phyloP scores from a whole-genome alignment of 2,113 vertebrate species.

The Accipiter virgatus region DNA sequence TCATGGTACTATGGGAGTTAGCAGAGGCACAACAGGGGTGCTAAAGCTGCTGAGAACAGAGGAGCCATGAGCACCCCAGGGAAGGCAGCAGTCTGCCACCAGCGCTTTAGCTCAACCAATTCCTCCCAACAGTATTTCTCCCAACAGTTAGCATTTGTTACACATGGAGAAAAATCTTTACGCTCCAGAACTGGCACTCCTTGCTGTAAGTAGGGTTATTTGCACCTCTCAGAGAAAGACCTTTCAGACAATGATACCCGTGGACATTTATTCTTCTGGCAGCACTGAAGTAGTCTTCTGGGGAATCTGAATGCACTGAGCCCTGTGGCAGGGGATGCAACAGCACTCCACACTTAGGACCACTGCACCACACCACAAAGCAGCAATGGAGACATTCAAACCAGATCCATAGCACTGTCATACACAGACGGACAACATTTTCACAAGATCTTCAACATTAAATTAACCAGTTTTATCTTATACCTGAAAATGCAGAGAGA shows the following conservation, averaged over 20 bases:
- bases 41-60: background rate
- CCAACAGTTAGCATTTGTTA: background rate
- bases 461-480: background rate
- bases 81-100: background rate
- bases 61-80: background rate
- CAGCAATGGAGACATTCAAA: background rate
- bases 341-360: background rate
- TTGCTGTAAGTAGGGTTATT: background rate
- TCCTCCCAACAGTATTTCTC: background rate
- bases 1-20: background rate
- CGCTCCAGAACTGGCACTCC: fast-evolving
- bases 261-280: background rate
- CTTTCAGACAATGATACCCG: background rate
- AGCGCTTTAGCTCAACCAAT: background rate
- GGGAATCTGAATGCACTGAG: background rate
- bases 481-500: background rate
- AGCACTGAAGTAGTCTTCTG: background rate
- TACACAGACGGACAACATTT: background rate
- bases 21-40: background rate
- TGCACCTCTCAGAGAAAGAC: background rate
- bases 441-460: background rate
- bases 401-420: background rate
- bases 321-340: background rate
- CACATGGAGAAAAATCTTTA: background rate
- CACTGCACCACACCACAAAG: background rate